Evolutionary conservation across 2,113 vertebrate species (phyloP), one percentile per base, ranked within the genome.

Genomic region (Vulpes ferrilata): DNA sequence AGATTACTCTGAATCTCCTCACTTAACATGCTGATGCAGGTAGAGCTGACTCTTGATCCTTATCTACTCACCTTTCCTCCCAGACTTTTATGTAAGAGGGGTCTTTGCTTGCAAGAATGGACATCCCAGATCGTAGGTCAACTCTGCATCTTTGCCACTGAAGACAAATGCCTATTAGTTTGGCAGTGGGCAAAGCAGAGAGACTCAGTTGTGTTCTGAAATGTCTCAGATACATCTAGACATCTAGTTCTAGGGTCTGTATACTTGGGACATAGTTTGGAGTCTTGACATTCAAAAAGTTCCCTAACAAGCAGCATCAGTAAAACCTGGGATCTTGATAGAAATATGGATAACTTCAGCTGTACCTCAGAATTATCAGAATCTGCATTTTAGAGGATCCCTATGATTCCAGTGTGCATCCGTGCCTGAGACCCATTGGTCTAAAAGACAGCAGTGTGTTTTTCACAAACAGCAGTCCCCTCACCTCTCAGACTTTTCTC

Each of bases 401-500:
- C 15, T 30, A 1, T 55, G n/a, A 69, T 20, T 32, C 19, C 12
- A 76, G 6, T 32, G 16, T 5, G 32, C 1, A 8, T 57, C n/a
- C 67, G 38, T 8, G n/a, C 48, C 62, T 74, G 62, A 74, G 48
- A 87, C 20, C 10, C 11, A 64, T 0, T 60, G 7, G 0, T 79
- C 19, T 73, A 69, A 89, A 69, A 59, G 6, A 57, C 67, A 55
- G 6, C 16, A 17, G 1, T 11, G 1, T 32, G 16, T 13, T 25
- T 38, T 5, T 38, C 35, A 10, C 0, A 35, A 27, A 59, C 0
- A 7, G 12, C 38, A 62, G 5, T 51, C 2, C 22, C 12, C 8
- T 32, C 55, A 11, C 16, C 38, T 59, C 12, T 90, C n/a, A 74
- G 9, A 62, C 2, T 86, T 60, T 48, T 35, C 7, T 87, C 35